phyloP scores from a whole-genome alignment of 2,113 vertebrate genomes.

The Scortum barcoo region DNA sequence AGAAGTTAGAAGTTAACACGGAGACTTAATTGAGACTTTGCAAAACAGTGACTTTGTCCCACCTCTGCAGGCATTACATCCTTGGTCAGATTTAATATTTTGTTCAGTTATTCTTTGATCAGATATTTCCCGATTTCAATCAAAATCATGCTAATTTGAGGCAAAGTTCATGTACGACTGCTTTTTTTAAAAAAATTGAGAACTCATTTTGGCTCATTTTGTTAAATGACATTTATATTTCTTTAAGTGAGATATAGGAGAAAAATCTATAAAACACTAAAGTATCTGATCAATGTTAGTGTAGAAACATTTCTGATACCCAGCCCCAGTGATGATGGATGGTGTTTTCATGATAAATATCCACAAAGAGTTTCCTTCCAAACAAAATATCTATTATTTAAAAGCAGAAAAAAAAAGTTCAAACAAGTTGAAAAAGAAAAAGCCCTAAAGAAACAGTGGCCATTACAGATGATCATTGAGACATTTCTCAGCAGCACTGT shows the following conservation, averaged over 20 bases:
- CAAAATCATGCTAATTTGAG: neutral
- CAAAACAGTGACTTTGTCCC: constrained; percentile 7
- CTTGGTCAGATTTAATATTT: neutral
- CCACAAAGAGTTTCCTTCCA: constrained; percentile 47
- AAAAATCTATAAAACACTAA: neutral
- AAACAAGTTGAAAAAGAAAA: neutral
- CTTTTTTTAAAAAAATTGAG: neutral
- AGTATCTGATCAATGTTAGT: neutral
- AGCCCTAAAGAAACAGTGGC: neutral
- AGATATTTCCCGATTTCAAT: neutral
- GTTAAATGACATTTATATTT: neutral
- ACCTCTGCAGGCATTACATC: neutral
- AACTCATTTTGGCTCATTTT: neutral
- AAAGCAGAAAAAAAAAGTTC: constrained; percentile 7
- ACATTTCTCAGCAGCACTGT: neutral
- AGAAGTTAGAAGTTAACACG: neutral
- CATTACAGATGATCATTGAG: neutral
- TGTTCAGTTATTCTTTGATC: neutral
- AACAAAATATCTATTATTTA: constrained; percentile 24
- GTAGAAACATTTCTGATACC: constrained; percentile 2
- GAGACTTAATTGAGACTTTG: neutral
- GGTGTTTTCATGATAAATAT: constrained; percentile 14
- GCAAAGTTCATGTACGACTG: too few relatives aligned
- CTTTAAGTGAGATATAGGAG: neutral
- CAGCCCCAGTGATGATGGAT: constrained; percentile 28